Conservation (phyloP, 2,888 invertebrate genomes). For the Meloe dianella region DNA sequence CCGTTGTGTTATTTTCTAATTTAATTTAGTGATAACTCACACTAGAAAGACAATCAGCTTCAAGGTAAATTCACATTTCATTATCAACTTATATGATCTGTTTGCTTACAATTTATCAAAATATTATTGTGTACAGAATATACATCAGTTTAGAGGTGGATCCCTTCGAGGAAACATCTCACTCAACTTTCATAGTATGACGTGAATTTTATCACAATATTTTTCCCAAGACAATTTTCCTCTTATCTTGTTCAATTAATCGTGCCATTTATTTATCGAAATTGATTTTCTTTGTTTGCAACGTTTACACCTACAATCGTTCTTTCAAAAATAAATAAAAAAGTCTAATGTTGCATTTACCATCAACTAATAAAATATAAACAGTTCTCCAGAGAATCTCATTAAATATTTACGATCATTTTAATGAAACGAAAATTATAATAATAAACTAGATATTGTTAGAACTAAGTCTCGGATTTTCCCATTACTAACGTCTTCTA, state of each 20-base stretch:
- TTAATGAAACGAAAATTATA: not conserved
- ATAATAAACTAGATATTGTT: conserved; percentile 7
- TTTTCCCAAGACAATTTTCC: conserved; percentile 23
- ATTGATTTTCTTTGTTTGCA: conserved; percentile 35
- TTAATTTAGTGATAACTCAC: conserved; percentile 34
- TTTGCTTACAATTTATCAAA: conserved; percentile 52
- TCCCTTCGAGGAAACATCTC: conserved; percentile 35
- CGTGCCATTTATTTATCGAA: conserved; percentile 39
- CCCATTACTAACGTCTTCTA: conserved; percentile 7
- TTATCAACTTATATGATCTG: conserved; percentile 49
- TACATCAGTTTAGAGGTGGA: conserved; percentile 37
- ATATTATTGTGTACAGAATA: conserved; percentile 48
- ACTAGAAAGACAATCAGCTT: conserved; percentile 27
- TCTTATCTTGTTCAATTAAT: conserved; percentile 39
- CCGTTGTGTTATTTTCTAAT: conserved; percentile 31
- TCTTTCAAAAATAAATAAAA: not conserved
- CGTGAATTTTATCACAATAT: conserved; percentile 41
- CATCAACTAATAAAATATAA: conserved; percentile 12
- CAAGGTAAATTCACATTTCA: conserved; percentile 43
- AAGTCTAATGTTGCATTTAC: not conserved
- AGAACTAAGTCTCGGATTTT: not conserved
- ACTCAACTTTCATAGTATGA: conserved; percentile 32
- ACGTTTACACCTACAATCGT: conserved; percentile 18
- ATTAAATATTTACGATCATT: conserved; percentile 21
- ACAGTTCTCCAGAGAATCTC: conserved; percentile 16